phyloP scores from a whole-genome alignment of 2,888 invertebrate genomes.

The Brassicogethes aeneus region DNA sequence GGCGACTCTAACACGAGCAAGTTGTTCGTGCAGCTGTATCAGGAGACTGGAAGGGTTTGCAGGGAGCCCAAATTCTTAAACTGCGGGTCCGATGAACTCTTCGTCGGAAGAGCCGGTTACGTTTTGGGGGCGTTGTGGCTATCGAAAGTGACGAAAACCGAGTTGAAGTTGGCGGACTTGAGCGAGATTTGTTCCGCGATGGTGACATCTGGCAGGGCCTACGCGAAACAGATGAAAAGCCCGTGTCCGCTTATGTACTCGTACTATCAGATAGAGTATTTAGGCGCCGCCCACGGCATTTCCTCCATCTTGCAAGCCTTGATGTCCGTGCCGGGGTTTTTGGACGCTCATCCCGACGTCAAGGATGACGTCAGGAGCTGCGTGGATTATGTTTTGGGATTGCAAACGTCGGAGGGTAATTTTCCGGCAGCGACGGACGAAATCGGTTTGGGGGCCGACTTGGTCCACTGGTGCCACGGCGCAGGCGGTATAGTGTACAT shows the following conservation, averaged over 20 bases:
- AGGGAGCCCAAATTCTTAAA: conserved; percentile 48
- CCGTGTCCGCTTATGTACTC: conserved; percentile 69
- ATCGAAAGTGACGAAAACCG: conserved; percentile 45
- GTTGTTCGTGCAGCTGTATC: conserved; percentile 38
- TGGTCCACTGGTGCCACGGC: conserved; percentile 89
- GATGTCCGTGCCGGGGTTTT: conserved; percentile 50
- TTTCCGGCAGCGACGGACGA: conserved; percentile 58
- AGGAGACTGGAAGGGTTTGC: conserved; percentile 39
- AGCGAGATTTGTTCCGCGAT: conserved; percentile 60
- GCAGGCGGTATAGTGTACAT: conserved; percentile 71
- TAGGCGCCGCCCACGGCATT: conserved; percentile 65
- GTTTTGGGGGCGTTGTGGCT: conserved; percentile 71
- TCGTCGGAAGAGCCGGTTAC: conserved; percentile 72
- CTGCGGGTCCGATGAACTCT: conserved; percentile 72
- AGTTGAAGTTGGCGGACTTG: conserved; percentile 43
- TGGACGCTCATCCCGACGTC: conserved; percentile 43
- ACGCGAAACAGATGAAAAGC: conserved; percentile 49
- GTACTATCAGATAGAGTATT: conserved; percentile 61
- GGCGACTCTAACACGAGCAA: conserved; percentile 39
- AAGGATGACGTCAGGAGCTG: conserved; percentile 52
- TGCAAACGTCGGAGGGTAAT: conserved; percentile 59
- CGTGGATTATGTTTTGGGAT: conserved; percentile 55
- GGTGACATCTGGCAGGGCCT: conserved; percentile 61
- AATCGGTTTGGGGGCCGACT: conserved; percentile 51
- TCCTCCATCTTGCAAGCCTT: conserved; percentile 58